Conservation (phyloP, 2,797 vertebrate genomes). For the Chelon labrosus region DNA sequence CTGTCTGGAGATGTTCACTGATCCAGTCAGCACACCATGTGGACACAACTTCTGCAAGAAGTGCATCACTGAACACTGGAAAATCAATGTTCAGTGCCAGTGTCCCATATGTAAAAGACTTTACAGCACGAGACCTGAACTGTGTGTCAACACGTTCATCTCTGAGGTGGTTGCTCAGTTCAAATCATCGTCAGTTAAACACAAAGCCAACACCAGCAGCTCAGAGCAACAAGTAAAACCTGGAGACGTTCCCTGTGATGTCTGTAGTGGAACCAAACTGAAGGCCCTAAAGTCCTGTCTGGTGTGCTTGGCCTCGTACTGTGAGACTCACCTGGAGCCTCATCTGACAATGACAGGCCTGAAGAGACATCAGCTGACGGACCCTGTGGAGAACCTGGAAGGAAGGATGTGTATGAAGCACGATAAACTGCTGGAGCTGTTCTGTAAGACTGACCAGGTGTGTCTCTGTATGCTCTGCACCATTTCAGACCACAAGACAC, state of each 20-base stretch:
- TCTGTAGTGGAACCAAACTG: slow-evolving; percentile 16
- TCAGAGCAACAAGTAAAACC: neutral
- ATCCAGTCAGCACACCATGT: no score
- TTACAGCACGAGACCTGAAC: slow-evolving; percentile 8
- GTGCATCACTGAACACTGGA: slow-evolving; percentile 8
- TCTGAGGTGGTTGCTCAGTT: slow-evolving; percentile 37
- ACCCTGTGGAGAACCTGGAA: no score
- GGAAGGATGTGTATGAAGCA: no score
- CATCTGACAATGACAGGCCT: slow-evolving; percentile 6
- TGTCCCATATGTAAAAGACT: neutral
- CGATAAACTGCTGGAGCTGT: no score
- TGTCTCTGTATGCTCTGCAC: no score
- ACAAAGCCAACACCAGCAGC: no score
- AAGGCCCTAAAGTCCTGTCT: slow-evolving; percentile 42
- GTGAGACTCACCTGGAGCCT: slow-evolving; percentile 46
- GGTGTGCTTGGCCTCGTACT: slow-evolving; percentile 33
- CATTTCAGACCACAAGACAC: no score
- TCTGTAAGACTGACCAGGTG: no score
- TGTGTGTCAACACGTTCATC: slow-evolving; percentile 29
- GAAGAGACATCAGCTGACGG: no score
- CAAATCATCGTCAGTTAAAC: slow-evolving; percentile 24
- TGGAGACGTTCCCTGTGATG: slow-evolving; percentile 27
- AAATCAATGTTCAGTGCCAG: no score
- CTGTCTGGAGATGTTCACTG: no score
- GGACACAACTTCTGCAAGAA: no score